Evolutionary conservation across 30 jellyfish, hydroid and myxozoan genomes (phyloP).

Genomic region (Morbakka virulenta): DNA sequence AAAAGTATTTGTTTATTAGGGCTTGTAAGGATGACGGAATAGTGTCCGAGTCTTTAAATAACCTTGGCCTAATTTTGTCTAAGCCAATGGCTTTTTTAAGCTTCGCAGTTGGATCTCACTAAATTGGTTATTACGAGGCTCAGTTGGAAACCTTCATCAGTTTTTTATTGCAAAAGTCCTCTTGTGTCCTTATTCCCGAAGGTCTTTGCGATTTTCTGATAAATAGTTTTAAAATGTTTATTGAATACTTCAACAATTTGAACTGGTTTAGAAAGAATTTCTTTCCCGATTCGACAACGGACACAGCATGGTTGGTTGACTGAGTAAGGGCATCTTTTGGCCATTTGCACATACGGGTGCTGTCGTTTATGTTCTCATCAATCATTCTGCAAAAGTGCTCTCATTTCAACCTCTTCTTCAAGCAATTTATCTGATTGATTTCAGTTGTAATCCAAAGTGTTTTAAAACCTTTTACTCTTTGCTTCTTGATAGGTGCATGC

Average conservation of each 20-base stretch:
- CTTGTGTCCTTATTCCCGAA: constrained; percentile 20
- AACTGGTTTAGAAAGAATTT: background rate
- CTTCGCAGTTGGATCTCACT: constrained; percentile 51
- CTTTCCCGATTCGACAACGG: constrained; percentile 52
- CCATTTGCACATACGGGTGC: constrained; percentile 33
- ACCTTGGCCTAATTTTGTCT: constrained; percentile 52
- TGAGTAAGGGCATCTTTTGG: constrained; percentile 35
- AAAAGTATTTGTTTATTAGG: constrained; percentile 42
- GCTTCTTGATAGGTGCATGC: constrained; percentile 34
- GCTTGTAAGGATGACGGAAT: constrained; percentile 65
- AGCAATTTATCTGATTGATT: constrained; percentile 49
- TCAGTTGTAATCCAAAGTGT: constrained; percentile 47
- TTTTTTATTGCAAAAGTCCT: constrained; percentile 52
- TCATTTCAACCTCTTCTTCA: constrained; percentile 47
- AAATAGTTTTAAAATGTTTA: constrained; percentile 12
- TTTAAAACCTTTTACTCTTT: constrained; percentile 37
- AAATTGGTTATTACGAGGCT: constrained; percentile 46
- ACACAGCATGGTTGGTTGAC: constrained; percentile 46
- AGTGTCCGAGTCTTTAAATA: constrained; percentile 47
- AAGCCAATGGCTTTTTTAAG: constrained; percentile 55
- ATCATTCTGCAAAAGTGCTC: constrained; percentile 61
- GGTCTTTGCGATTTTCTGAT: background rate
- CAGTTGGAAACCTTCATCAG: constrained; percentile 60
- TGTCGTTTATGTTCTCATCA: constrained; percentile 37
- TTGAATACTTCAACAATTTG: background rate